Evolutionary conservation across 2,113 vertebrate genomes (phyloP).

Genomic region (Engystomops pustulosus): DNA sequence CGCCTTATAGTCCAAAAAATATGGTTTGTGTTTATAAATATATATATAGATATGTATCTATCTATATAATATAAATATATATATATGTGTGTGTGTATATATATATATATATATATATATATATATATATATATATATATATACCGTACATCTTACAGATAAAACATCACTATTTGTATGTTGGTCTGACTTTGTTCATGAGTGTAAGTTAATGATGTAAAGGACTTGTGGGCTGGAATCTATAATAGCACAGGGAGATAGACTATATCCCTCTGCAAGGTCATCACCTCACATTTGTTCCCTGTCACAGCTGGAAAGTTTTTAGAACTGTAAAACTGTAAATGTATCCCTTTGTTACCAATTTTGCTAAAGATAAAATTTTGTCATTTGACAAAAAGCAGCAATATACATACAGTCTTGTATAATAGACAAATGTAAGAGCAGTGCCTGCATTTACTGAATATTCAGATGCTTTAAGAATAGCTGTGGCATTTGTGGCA

Average conservation of each 20-base stretch:
- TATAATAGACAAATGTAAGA: not conserved
- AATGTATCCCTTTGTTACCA: constrained; percentile 6
- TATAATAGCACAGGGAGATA: not conserved
- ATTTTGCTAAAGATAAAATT: not conserved
- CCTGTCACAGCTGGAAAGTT: constrained; percentile 23
- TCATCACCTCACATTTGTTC: constrained; percentile 12
- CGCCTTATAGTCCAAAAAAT: too few species aligned
- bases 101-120: too few species aligned
- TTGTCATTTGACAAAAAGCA: not conserved
- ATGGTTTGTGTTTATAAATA: too few species aligned
- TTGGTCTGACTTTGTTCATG: constrained; percentile 16
- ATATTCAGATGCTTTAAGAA: too few species aligned
- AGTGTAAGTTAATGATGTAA: not conserved
- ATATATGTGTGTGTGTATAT: too few species aligned
- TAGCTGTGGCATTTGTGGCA: too few species aligned
- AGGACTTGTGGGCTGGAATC: not conserved
- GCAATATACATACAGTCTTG: too few species aligned
- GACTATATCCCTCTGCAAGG: not conserved
- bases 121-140: too few species aligned
- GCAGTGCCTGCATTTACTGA: too few species aligned
- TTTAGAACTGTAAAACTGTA: not conserved
- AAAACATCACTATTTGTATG: constrained; percentile 7
- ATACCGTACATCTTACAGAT: constrained; percentile 16
- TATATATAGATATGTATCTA: too few species aligned
- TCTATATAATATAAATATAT: too few species aligned